Evolutionary conservation across 2,113 vertebrate genomes (phyloP), one percentile per base, ranked within the genome.

Genomic region (Perognathus longimembris): DNA sequence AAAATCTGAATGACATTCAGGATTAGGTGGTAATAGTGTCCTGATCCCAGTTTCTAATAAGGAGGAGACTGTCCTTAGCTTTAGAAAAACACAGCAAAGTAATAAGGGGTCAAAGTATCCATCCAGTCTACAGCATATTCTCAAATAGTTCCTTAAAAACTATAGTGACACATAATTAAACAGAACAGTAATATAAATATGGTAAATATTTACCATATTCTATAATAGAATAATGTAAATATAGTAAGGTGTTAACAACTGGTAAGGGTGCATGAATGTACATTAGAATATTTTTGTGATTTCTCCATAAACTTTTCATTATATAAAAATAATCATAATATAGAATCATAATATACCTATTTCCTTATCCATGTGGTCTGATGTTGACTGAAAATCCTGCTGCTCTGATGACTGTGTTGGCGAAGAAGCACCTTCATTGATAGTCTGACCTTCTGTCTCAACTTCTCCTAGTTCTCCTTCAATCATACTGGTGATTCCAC

Each of bases 401-500:
- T 90, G 94, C 28, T 98, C 98, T 91, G 97, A 97, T 85, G 98
- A 95, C 17, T 96, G 96, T 74, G 95, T 38, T 34, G 77, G 97
- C 95, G 96, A 98, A 61, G 91, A 96, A 64, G 97, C 63, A 89
- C 97, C 91, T 97, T 98, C 98, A 81, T 96, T 63, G 94, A 93
- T 83, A 3, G 95, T 73, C 7, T 96, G 98, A 88, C 77, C 81
- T 30, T 98, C 97, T 76, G 95, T 97, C 97, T 99, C 98, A 95
- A 98, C 98, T 18, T 96, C 91, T 78, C 98, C 97, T 84, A 99
- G 63, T 83, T 99, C 99, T 95, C 98, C 98, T 97, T 99, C 99
- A 28, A 99, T 99, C 99, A 99, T 99, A 57, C 98, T 97, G 71
- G 99, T 99, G 96, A 99, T 99, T 92, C 99, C 99, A 91, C 99